A percentile compares a stretch with the other conserved stretches of the same genome.
These are phyloP conservation scores for Oegoconia quadripuncta DNA, from an alignment of 2,888 invertebrate genomes.

Conservation along the genomic window DNA sequence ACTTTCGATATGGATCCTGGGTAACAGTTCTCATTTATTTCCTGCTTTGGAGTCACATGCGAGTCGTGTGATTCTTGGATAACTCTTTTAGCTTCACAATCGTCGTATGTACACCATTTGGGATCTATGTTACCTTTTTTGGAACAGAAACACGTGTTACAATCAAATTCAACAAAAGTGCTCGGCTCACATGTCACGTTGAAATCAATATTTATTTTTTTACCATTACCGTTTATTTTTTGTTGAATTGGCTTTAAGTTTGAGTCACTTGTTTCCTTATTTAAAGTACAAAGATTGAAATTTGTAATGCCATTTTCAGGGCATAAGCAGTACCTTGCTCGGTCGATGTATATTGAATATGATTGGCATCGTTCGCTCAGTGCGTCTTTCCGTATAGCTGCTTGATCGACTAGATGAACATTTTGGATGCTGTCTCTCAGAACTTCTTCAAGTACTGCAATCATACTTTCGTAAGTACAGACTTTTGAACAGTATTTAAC, in stretches of 20 bases:
- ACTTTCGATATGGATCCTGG: conserved; percentile 53
- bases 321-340: conserved; percentile 54
- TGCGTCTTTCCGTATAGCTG: conserved; percentile 29
- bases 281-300: conserved; percentile 43
- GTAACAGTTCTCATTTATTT: conserved; percentile 32
- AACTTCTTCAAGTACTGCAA: conserved; percentile 47
- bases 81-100: conserved; percentile 50
- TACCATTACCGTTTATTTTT: neutral
- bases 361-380: conserved; percentile 40
- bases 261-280: conserved; percentile 20
- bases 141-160: conserved; percentile 65
- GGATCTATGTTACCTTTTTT: conserved; percentile 57
- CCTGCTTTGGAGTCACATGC: conserved; percentile 6
- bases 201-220: conserved; percentile 22
- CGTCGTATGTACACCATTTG: conserved; percentile 68
- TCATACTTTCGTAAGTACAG: conserved; percentile 49
- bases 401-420: conserved; percentile 33
- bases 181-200: conserved; percentile 51
- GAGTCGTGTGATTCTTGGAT: conserved; percentile 37
- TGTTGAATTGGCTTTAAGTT: neutral
- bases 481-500: conserved; percentile 49
- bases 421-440: conserved; percentile 34
- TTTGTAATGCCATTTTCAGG: conserved; percentile 42
- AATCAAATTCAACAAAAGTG: conserved; percentile 59
- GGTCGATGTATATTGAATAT: conserved; percentile 44